Percentiles rank a stretch among this genome's conserved stretches.
Conservation (phyloP, 2,888 invertebrate species). For the Ophioninae sp. region DNA sequence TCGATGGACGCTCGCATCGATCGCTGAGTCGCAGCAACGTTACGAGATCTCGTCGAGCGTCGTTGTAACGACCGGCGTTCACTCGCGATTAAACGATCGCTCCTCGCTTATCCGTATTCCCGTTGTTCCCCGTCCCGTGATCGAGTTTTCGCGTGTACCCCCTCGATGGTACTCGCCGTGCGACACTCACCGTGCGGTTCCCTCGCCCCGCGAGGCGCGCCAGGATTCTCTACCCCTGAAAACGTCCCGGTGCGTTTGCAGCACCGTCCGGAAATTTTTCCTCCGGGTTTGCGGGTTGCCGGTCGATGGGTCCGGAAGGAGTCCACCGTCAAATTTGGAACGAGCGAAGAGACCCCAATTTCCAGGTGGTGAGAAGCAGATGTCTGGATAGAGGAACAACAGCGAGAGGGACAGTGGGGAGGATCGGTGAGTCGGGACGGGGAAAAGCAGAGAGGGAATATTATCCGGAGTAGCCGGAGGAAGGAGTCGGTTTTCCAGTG, state of each 20-base stretch:
- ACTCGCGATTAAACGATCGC: not conserved
- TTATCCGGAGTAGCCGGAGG: constrained; percentile 48
- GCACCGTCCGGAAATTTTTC: constrained; percentile 47
- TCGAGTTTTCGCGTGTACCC: not conserved
- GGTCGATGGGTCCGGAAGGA: constrained; percentile 28
- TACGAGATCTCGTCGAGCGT: not conserved
- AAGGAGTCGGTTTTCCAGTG: constrained; percentile 34
- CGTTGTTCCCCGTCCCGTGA: not conserved
- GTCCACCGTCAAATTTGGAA: constrained; percentile 25
- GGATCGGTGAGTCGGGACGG: constrained; percentile 60
- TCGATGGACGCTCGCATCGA: not conserved
- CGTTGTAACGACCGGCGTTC: not conserved
- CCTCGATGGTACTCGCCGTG: too few relatives aligned
- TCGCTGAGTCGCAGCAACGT: not conserved
- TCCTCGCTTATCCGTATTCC: not conserved
- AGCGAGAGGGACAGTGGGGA: not conserved
- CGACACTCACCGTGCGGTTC: too few relatives aligned
- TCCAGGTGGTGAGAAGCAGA: not conserved
- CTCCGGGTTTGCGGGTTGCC: constrained; percentile 30
- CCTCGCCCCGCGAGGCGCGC: too few relatives aligned
- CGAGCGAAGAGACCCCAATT: constrained; percentile 10
- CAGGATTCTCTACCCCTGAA: not conserved
- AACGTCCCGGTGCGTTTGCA: constrained; percentile 8
- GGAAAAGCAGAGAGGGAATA: constrained; percentile 65
- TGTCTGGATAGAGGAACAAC: not conserved